Conservation (phyloP, 1,140 invertebrate species). For the Drosophila chauvacae region DNA sequence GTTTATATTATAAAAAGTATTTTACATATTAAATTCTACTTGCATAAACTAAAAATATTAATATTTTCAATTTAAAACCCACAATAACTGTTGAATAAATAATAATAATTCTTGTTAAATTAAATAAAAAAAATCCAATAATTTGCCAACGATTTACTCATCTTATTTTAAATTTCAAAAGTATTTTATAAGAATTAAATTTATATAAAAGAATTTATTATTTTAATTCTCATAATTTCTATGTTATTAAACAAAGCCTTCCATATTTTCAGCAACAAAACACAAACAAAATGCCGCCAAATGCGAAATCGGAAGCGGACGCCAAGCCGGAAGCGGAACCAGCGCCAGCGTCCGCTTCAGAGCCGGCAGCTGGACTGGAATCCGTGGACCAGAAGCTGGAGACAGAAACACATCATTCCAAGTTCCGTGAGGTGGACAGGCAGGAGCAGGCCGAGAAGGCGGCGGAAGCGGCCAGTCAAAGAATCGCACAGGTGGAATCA, state of each 20-base stretch:
- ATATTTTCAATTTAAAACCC: neutral
- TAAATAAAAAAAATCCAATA: no score
- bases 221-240: neutral
- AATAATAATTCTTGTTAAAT: neutral
- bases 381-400: slow-evolving; percentile 68
- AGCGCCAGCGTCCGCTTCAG: slow-evolving; percentile 71
- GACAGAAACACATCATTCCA: slow-evolving; percentile 68
- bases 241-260: neutral
- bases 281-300: slow-evolving; percentile 81
- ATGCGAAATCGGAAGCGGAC: slow-evolving; percentile 67
- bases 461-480: slow-evolving; percentile 68
- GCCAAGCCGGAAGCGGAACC: slow-evolving; percentile 63
- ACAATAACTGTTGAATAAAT: neutral
- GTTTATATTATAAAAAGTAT: neutral
- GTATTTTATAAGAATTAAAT: no score
- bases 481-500: slow-evolving; percentile 73
- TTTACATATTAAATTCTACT: neutral
- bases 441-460: slow-evolving; percentile 52
- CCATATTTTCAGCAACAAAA: slow-evolving; percentile 29
- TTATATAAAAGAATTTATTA: no score
- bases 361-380: slow-evolving; percentile 62
- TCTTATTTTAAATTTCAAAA: no score
- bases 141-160: no score
- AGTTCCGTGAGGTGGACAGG: slow-evolving; percentile 69
- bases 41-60: neutral